Base-by-base conservation (phyloP, 1,140 invertebrate species). In the Orchesella cincta region DNA sequence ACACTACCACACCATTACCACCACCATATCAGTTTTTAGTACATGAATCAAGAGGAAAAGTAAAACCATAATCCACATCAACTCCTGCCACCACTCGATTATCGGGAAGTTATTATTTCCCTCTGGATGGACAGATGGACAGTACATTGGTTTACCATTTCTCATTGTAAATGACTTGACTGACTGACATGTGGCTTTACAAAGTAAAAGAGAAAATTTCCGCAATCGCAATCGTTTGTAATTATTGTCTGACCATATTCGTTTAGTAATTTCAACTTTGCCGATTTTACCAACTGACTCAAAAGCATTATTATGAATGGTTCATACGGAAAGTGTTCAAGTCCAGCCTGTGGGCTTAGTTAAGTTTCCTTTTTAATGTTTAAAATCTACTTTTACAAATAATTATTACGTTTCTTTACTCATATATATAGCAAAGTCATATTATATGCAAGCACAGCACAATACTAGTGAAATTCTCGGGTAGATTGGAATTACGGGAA, bases 81-180 rank as follows among this genome's bases (percentile, higher is more conserved):
- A 62, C 54, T 28, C 16, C 23, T 62, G 26, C 16, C 54, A n/a
- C 26, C 8, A 67, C 28, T 67, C 62, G 31, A 67, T 67, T 67
- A 67, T 8, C 29, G 31, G 26, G 62, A 31, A 67, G 8, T 67
- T 67, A 67, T 67, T 67, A 67, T 67, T 67, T 67, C 33, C 29
- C 62, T 67, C 26, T 23, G 62, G 62, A 67, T 33, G 62, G 62
- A 67, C 62, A 67, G 54, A n/a, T 67, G 62, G 62, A 67, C 62
- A 67, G 23, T 67, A 67, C 62, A 67, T 67, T 67, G 62, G 62
- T 67, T 67, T 67, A 67, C 62, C 62, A 67, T 67, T 67, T 67
- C 31, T 67, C 62, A 67, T 67, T 67, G 28, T 31, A 33, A 67
- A 14, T 67, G 62, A 67, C 62, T 57, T 14, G 31, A 29, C 31